Conservation (phyloP, 2,113 vertebrate genomes). For the Hymenochirus boettgeri region DNA sequence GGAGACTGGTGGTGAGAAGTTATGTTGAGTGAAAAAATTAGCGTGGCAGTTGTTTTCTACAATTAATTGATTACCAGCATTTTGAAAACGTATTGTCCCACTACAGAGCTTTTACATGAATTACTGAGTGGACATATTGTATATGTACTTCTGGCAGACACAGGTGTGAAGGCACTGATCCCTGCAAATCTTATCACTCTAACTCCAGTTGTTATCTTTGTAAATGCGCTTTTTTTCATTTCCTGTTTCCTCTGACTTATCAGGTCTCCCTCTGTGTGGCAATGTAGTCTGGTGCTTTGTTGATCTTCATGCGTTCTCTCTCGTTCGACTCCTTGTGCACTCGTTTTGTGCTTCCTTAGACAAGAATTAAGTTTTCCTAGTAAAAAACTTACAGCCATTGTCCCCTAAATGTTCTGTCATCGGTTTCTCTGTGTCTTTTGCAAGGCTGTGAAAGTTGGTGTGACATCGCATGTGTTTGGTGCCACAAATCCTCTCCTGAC, state of each 20-base stretch:
- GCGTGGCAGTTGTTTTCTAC: conserved; percentile 54
- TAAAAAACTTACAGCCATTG: conserved; percentile 63
- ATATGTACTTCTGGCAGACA: conserved; percentile 54
- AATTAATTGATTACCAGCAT: conserved; percentile 46
- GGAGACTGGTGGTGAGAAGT: conserved; percentile 64
- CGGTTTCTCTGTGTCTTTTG: conserved; percentile 68
- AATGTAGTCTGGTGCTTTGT: conserved; percentile 50
- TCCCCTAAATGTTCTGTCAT: conserved; percentile 52
- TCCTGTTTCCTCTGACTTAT: conserved; percentile 54
- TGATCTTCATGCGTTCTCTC: conserved; percentile 50
- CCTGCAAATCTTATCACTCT: conserved; percentile 45
- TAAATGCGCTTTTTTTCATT: conserved; percentile 63
- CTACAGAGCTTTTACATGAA: conserved; percentile 60
- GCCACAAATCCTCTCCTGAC: conserved; percentile 51
- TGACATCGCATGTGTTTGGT: conserved; percentile 54
- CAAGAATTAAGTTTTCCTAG: conserved; percentile 71
- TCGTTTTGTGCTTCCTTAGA: too few species aligned
- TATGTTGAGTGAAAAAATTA: conserved; percentile 61
- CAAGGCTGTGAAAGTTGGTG: conserved; percentile 74
- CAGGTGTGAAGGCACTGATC: conserved; percentile 66
- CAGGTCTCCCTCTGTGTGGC: conserved; percentile 48
- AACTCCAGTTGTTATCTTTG: conserved; percentile 51
- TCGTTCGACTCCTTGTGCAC: too few species aligned
- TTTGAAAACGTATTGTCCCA: conserved; percentile 45
- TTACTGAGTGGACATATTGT: conserved; percentile 85